Base-by-base conservation (phyloP, 1,140 invertebrate species). In the Pectinophora gossypiella region DNA sequence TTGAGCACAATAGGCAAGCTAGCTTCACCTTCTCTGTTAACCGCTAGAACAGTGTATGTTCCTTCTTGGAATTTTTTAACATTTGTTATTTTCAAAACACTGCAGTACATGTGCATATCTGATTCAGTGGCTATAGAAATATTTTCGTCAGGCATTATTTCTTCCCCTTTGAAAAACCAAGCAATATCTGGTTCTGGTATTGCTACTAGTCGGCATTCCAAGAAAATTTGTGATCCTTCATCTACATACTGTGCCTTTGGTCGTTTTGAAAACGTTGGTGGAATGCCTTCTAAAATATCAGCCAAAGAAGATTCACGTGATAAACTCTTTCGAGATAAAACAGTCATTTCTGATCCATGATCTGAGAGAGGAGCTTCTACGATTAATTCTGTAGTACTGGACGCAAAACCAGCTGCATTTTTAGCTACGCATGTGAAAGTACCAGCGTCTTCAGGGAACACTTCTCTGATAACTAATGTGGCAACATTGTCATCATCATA, bases 351-450 rank as follows among this genome's bases (percentile, higher is more conserved):
- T 0, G 94, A 96, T 9, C 95, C 96, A 72, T 97, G 95, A 83
- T 97, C 95, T 7, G 95, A 96, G 18, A 96, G 73, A 18, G 95
- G 94, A 40, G 93, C 92, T 87, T 98, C 95, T 0, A 98, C 95
- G 19, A 93, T 91, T 10, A 99, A 81, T 78, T 97, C 96, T 0
- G 97, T 96, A 4, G 96, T 96, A 68, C 94, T 96, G 0, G 96
- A 96, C 0, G 96, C 95, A 84, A 95, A 97, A 19, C 98, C 98
- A 35, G 95, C 95, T 2, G 94, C 90, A 79, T 99, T 99, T 76
- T 98, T 98, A 10, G 97, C 96, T 10, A 99, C 95, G 69, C 97
- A 98, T 0, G 97, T 99, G 82, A 98, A 99, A 40, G 94, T 95
- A 1, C 97, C 98, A 1, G 97, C 95, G 85, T 99, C 98, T 90